Percentiles rank a stretch among this genome's conserved stretches.
Conservation (phyloP, 2,888 invertebrate species). For the Lithophane socia region DNA sequence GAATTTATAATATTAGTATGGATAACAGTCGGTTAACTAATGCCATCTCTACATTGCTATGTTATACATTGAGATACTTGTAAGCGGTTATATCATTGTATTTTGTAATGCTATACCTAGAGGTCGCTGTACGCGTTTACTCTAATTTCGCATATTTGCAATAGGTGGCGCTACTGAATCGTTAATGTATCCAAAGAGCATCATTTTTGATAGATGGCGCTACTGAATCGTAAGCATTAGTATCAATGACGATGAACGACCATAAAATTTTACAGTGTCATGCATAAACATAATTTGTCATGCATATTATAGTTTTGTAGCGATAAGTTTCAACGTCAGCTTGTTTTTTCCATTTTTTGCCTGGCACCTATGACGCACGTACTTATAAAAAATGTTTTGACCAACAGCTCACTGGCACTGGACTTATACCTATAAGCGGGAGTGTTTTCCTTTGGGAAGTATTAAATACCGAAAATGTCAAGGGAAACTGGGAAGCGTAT, state of each 20-base stretch:
- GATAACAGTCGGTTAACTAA: background rate
- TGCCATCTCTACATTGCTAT: slow-evolving; percentile 36
- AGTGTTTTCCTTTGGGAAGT: background rate
- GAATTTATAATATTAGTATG: no score
- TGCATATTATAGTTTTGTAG: slow-evolving; percentile 24
- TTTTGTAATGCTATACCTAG: slow-evolving; percentile 12
- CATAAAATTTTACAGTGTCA: slow-evolving; percentile 35
- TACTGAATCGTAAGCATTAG: background rate
- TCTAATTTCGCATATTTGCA: background rate
- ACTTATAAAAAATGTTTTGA: slow-evolving; percentile 17
- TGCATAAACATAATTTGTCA: slow-evolving; percentile 40
- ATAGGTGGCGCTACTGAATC: slow-evolving; percentile 29
- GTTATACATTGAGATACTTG: background rate
- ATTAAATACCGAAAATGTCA: background rate
- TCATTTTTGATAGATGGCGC: slow-evolving; percentile 26
- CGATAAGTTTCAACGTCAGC: slow-evolving; percentile 44
- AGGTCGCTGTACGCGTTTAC: slow-evolving; percentile 15
- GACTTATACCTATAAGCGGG: background rate
- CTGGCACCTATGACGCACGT: slow-evolving; percentile 2
- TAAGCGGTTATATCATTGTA: background rate
- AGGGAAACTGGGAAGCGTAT: background rate
- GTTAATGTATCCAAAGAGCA: background rate
- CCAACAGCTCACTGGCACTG: background rate
- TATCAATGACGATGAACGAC: background rate
- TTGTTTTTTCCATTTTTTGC: slow-evolving; percentile 30